Percentiles rank a stretch among this genome's conserved stretches.
Conservation (phyloP, 2,113 vertebrate species). For the Lophotis ruficrista region DNA sequence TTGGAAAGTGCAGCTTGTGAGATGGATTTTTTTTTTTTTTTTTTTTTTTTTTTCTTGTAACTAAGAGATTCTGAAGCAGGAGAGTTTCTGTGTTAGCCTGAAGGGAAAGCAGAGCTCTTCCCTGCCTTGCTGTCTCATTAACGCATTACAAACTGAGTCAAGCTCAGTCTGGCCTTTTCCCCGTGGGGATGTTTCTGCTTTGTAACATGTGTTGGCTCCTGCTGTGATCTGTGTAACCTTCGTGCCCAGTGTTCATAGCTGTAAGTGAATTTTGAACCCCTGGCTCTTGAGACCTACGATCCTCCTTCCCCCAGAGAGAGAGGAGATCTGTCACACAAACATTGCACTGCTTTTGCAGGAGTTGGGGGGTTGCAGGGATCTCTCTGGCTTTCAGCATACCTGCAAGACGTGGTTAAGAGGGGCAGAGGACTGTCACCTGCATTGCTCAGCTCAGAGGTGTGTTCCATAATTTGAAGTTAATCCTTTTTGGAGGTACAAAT, state of each 20-base stretch:
- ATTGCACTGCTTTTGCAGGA: fast-evolving
- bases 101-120: slow-evolving; percentile 16
- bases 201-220: not conserved
- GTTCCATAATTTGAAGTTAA: not conserved
- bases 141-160: not conserved
- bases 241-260: not conserved
- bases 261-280: not conserved
- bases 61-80: not conserved
- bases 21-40: not conserved
- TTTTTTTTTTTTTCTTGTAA: not conserved
- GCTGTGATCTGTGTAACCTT: not conserved
- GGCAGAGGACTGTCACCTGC: not conserved
- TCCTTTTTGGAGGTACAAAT: not conserved
- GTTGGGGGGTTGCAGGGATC: not conserved
- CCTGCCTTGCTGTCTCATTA: not conserved
- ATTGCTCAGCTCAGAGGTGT: not conserved
- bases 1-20: not conserved
- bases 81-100: slow-evolving; percentile 16
- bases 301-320: not conserved
- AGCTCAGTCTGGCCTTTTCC: not conserved
- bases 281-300: not conserved
- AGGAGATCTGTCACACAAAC: fast-evolving
- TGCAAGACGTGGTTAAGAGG: not conserved
- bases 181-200: not conserved
- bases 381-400: fast-evolving